Evolutionary conservation across 2,888 invertebrate genomes (phyloP), one percentile per base, ranked within the genome.

Genomic region (Parnassius orleans): DNA sequence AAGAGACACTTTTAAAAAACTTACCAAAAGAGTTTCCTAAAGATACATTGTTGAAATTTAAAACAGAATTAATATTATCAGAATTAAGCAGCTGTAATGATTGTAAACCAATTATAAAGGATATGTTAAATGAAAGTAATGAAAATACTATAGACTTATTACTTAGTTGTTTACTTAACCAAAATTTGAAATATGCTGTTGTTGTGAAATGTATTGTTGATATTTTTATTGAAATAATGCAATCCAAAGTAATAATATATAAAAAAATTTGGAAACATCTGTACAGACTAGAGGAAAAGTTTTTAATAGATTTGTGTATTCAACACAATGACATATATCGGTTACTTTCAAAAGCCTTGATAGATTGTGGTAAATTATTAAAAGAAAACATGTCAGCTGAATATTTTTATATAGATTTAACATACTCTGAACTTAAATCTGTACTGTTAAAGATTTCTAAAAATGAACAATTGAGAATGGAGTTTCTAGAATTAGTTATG

Each of bases 361-460:
- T 76, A 59, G 88, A 89, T 61, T 77, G 72, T 79, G 89, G 87
- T 59, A 91, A 82, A 71, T 75, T 88, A 47, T 50, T 88, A 3
- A 72, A 75, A 63, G 82, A 86, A 55, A 74, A 83, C 58, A 83
- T 90, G 80, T 86, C 86, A 0, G 69, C 81, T 0, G 83, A 88
- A 61, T 85, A 72, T 57, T 90, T 88, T 78, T 89, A 90, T 66
- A 82, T 90, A 59, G 90, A 92, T 67, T 79, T 95, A 42, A 83
- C 86, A 64, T 93, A 92, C 74, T 78, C 84, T 0, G 89, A 93
- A 72, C 77, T 95, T 61, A 73, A 86, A 2, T 70, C 72, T 44
- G 72, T 92, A 46, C 79, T 93, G 0, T 81, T 80, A 69, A 82
- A 70, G 64, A 79, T 94, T 42, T 83, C 86, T 66, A 72, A 76